A percentile compares a stretch with the other conserved stretches of the same genome.
These are phyloP conservation scores for Hyperoplus immaculatus DNA, from an alignment of 2,797 vertebrate genomes.

Conservation along the genomic window DNA sequence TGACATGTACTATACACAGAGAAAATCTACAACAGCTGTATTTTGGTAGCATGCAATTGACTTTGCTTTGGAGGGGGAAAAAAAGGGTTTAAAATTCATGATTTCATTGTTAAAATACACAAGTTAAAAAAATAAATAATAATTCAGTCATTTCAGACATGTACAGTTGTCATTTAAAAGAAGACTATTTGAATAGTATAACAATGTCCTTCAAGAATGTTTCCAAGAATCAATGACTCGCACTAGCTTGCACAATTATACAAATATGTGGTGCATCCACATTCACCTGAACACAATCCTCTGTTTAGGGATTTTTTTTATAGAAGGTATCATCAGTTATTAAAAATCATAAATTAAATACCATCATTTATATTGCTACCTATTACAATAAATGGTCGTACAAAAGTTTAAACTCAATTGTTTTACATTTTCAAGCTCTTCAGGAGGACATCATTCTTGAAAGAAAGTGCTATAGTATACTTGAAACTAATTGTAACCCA, in stretches of 20 bases:
- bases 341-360: not conserved
- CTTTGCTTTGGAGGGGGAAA: not conserved
- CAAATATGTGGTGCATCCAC: not conserved
- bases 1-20: constrained; percentile 15
- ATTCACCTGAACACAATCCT: not conserved
- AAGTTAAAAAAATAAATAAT: not conserved
- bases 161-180: no score
- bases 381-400: not conserved
- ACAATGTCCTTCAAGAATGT: constrained; percentile 23
- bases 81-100: not conserved
- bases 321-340: not conserved
- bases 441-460: not conserved
- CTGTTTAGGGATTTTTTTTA: not conserved
- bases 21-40: constrained; percentile 13
- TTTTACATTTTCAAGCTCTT: not conserved
- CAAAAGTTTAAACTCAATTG: not conserved
- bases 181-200: no score
- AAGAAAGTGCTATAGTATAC: not conserved
- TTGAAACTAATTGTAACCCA: not conserved
- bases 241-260: constrained; percentile 1
- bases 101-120: not conserved
- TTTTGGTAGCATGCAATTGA: constrained; percentile 1
- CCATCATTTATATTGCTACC: not conserved
- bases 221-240: constrained; percentile 19
- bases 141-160: not conserved